phyloP scores from a whole-genome alignment of 2,113 vertebrate genomes.

The Pomatostomus ruficeps region DNA sequence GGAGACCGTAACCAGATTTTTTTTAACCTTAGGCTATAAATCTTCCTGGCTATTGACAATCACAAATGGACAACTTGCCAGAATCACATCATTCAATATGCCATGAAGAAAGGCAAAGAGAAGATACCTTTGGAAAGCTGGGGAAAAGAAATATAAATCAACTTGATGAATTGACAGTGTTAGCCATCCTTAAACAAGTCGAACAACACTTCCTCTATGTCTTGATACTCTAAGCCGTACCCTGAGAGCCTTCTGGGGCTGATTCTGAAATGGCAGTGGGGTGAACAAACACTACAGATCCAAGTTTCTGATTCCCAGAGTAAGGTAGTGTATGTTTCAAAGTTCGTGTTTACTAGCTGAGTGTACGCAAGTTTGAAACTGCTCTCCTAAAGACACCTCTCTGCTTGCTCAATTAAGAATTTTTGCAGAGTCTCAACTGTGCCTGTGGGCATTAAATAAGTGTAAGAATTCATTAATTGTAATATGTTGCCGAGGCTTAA shows the following conservation, averaged over 20 bases:
- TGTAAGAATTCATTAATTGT: not conserved
- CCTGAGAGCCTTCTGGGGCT: not conserved
- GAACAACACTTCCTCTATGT: not conserved
- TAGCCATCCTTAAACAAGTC: not conserved
- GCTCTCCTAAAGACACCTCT: not conserved
- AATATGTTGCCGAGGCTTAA: not conserved
- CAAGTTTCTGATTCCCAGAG: not conserved
- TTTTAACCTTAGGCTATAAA: not conserved
- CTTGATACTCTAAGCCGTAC: not conserved
- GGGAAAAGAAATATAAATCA: slow-evolving; percentile 25
- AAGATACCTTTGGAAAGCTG: not conserved
- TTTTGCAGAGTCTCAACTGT: not conserved
- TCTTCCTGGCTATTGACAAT: not conserved
- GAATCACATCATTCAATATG: not conserved
- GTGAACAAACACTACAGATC: not conserved
- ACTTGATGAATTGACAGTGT: not conserved
- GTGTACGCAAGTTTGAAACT: not conserved
- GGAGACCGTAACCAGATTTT: not conserved
- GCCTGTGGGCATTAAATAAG: not conserved
- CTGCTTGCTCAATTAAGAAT: not conserved
- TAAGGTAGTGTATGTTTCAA: not conserved
- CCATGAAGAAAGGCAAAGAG: not conserved
- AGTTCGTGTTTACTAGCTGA: not conserved
- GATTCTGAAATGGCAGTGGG: not conserved
- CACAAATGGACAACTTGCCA: not conserved